Evolutionary conservation across 2,888 invertebrate genomes (phyloP).

Genomic region (Sclerodermus sp.): DNA sequence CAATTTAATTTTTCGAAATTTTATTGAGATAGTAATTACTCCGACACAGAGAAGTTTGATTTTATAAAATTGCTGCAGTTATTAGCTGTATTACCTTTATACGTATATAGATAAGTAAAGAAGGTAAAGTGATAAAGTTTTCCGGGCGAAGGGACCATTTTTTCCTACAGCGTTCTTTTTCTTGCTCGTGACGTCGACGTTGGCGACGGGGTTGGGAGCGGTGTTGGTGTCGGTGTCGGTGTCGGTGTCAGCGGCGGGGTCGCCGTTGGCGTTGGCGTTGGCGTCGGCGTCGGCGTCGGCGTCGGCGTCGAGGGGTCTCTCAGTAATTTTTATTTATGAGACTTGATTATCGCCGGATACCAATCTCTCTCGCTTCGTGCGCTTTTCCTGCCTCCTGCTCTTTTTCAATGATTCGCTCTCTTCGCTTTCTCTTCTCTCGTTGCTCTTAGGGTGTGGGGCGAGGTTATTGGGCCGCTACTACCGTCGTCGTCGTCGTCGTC

Average conservation of each 20-base stretch:
- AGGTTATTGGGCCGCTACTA: too few relatives aligned
- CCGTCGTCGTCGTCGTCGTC: too few relatives aligned
- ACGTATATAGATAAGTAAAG: slow-evolving; percentile 17
- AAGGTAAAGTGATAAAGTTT: slow-evolving; percentile 44
- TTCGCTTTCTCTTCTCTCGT: background rate
- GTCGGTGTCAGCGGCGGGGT: background rate
- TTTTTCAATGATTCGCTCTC: background rate
- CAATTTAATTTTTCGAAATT: too few relatives aligned
- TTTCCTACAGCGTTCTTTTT: slow-evolving; percentile 14
- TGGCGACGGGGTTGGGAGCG: slow-evolving; percentile 3
- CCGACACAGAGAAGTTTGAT: too few relatives aligned
- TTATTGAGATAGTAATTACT: too few relatives aligned
- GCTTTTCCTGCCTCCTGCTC: background rate
- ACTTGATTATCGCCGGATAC: slow-evolving; percentile 32
- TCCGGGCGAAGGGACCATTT: slow-evolving; percentile 24
- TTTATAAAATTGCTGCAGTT: too few relatives aligned
- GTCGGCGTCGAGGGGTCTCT: slow-evolving; percentile 6
- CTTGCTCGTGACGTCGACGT: too few relatives aligned
- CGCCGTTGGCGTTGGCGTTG: background rate
- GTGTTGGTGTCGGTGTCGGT: background rate
- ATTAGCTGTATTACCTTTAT: too few relatives aligned
- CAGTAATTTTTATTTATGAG: slow-evolving; percentile 41
- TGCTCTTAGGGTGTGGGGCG: background rate
- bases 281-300: background rate
- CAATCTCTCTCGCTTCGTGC: slow-evolving; percentile 20